Evolutionary conservation across 1,140 invertebrate species (phyloP).

Genomic region (Ceratoteleas bidentatus): DNA sequence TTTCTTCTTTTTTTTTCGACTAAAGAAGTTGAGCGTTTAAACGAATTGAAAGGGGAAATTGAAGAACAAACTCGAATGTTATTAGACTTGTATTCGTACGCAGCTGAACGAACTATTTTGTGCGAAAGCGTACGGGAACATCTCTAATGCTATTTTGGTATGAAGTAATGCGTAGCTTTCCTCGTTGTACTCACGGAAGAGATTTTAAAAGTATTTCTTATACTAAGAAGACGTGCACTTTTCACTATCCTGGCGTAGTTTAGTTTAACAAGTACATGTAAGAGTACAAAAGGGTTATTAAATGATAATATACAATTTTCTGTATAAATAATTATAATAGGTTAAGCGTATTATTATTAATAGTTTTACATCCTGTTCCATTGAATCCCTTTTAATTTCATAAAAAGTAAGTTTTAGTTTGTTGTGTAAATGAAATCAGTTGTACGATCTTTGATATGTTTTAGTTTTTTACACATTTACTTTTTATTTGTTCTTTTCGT

Average conservation of each 20-base stretch:
- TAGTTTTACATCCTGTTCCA: conserved; percentile 24
- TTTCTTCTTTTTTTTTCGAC: too few relatives aligned
- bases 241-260: conserved; percentile 60
- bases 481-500: too few relatives aligned
- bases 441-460: too few relatives aligned
- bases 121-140: conserved; percentile 42
- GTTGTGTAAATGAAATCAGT: too few relatives aligned
- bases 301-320: conserved; percentile 65
- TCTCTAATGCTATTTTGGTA: conserved; percentile 58
- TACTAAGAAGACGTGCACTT: conserved; percentile 64
- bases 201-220: conserved; percentile 65
- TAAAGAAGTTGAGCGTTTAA: too few relatives aligned
- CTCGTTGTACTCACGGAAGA: conserved; percentile 56
- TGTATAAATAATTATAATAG: conserved; percentile 56
- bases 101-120: conserved; percentile 55
- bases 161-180: conserved; percentile 48
- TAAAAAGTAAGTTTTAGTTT: too few relatives aligned
- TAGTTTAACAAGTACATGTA: conserved; percentile 60
- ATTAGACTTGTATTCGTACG: conserved; percentile 52
- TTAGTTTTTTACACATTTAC: too few relatives aligned
- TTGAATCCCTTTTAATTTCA: too few relatives aligned
- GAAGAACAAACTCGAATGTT: conserved; percentile 39
- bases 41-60: conserved; percentile 26
- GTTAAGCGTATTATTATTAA: conserved; percentile 35
- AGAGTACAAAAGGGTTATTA: conserved; percentile 65